Evolutionary conservation across 2,888 invertebrate genomes (phyloP).

Genomic region (Drosophila quasianomalipes): DNA sequence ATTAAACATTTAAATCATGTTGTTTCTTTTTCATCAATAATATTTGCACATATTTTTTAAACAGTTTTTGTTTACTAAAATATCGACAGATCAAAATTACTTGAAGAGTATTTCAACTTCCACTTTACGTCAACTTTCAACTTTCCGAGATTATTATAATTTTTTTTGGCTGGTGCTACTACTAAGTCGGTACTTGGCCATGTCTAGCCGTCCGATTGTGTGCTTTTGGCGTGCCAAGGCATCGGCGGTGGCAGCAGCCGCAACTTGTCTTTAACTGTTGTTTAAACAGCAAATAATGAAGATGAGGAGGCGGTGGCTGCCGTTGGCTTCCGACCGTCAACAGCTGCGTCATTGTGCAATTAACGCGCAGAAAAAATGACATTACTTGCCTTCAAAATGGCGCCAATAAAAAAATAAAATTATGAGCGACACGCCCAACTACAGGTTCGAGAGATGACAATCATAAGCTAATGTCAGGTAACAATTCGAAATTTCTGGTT

Average conservation of each 20-base stretch:
- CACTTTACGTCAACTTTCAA: background rate
- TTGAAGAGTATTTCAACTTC: conserved; percentile 20
- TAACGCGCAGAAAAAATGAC: conserved; percentile 71
- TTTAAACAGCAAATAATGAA: conserved; percentile 72
- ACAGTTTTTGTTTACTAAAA: background rate
- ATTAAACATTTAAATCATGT: background rate
- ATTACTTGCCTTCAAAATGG: conserved; percentile 76
- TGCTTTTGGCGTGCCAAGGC: conserved; percentile 58
- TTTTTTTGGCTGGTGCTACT: conserved; percentile 51
- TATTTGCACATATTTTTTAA: background rate
- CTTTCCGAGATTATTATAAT: conserved; percentile 14
- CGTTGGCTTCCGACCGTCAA: conserved; percentile 53
- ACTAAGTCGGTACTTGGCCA: conserved; percentile 40
- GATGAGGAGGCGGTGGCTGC: conserved; percentile 55
- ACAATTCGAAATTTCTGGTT: conserved; percentile 20
- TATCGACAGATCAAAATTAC: background rate
- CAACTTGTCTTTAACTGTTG: conserved; percentile 73
- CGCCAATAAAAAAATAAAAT: conserved; percentile 54
- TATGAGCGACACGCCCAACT: conserved; percentile 53
- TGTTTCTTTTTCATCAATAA: background rate
- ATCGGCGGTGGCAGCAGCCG: conserved; percentile 49
- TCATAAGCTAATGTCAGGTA: conserved; percentile 23
- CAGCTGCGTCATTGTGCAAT: conserved; percentile 79
- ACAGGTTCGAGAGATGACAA: conserved; percentile 30
- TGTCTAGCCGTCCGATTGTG: conserved; percentile 41